Percentiles rank a stretch among this genome's conserved stretches.
Evolutionary conservation across 2,888 invertebrate species (phyloP).

Genomic region (Leptopilina myrica): DNA sequence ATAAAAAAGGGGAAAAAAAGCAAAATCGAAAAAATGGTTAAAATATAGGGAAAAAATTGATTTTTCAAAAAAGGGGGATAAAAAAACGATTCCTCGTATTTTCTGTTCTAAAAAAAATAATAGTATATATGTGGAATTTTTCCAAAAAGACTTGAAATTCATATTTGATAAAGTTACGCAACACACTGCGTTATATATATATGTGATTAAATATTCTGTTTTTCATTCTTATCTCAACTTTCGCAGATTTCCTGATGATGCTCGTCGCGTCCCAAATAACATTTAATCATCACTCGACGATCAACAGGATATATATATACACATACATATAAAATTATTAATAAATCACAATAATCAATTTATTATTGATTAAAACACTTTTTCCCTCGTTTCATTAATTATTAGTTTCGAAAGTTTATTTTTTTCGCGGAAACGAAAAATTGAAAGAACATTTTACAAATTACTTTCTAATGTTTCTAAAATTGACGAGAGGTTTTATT

Average conservation of each 20-base stretch:
- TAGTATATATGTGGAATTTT: background rate
- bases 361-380: too few species aligned
- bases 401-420: too few species aligned
- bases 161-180: constrained; percentile 17
- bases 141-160: background rate
- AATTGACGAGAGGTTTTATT: background rate
- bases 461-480: background rate
- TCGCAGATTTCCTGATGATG: constrained; percentile 34
- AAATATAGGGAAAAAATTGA: too few species aligned
- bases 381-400: too few species aligned
- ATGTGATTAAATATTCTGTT: constrained; percentile 31
- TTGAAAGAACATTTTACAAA: too few species aligned
- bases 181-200: background rate
- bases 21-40: too few species aligned
- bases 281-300: constrained; percentile 11
- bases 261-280: constrained; percentile 15
- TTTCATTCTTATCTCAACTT: constrained; percentile 17
- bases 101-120: background rate
- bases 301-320: constrained; percentile 13
- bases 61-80: too few species aligned
- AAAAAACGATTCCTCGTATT: background rate
- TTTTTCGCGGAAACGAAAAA: too few species aligned
- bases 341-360: background rate
- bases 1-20: too few species aligned
- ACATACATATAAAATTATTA: background rate